These are phyloP conservation scores for Agriotes lineatus DNA, from an alignment of 2,888 invertebrate genomes.

Conservation along the genomic window DNA sequence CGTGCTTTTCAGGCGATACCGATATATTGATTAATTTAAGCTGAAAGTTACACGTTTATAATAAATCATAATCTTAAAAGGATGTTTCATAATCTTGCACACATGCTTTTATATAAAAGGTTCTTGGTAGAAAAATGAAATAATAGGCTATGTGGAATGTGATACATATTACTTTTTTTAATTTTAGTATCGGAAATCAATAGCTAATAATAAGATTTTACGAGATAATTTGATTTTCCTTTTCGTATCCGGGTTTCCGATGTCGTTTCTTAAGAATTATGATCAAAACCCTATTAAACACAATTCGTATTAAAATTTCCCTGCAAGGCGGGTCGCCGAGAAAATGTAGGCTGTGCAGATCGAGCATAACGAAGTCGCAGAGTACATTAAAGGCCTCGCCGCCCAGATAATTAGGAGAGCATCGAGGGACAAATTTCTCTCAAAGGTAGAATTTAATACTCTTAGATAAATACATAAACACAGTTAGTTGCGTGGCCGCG, in stretches of 20 bases:
- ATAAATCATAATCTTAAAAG: no score
- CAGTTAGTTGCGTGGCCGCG: slow-evolving; percentile 2
- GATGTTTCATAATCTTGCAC: no score
- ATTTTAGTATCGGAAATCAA: no score
- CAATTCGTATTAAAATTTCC: neutral
- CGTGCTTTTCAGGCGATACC: no score
- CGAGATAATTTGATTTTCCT: neutral
- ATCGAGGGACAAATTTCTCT: slow-evolving; percentile 15
- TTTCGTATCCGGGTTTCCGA: neutral
- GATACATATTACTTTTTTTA: no score
- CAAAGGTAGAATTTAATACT: slow-evolving; percentile 20
- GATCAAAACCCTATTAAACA: neutral
- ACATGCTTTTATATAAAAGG: no score
- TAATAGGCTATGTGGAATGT: no score
- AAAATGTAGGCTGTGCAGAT: slow-evolving; percentile 2
- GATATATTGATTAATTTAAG: no score
- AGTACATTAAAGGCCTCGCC: slow-evolving; percentile 15
- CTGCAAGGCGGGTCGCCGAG: neutral
- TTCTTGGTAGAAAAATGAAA: no score
- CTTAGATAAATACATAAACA: slow-evolving; percentile 23
- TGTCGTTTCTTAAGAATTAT: neutral
- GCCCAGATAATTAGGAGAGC: slow-evolving; percentile 14
- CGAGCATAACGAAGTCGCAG: slow-evolving; percentile 14
- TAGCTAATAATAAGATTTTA: neutral
- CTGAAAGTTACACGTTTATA: no score